These are phyloP conservation scores for Melinaea menophilus DNA, from an alignment of 2,888 invertebrate genomes.

Conservation along the genomic window DNA sequence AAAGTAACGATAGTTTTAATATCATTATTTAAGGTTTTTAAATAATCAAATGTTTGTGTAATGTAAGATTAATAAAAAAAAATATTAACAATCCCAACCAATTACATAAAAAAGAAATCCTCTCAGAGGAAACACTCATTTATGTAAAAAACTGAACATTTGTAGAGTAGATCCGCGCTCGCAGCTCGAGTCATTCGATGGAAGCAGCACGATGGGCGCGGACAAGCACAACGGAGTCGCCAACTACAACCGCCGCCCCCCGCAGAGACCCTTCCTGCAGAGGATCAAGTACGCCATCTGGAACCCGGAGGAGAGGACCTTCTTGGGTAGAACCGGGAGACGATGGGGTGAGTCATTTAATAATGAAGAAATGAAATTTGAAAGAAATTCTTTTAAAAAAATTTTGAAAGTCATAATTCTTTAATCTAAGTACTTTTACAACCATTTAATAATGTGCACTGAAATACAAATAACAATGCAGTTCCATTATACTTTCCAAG, in stretches of 20 bases:
- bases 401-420: no score
- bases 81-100: no score
- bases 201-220: slow-evolving; percentile 58
- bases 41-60: no score
- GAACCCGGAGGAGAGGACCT: slow-evolving; percentile 78
- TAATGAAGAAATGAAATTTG: neutral
- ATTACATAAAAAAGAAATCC: neutral
- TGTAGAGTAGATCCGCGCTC: slow-evolving; percentile 10
- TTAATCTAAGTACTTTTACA: no score
- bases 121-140: neutral
- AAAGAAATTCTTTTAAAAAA: no score
- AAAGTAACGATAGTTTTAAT: no score
- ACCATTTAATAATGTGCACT: no score
- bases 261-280: slow-evolving; percentile 60
- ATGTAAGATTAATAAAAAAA: no score
- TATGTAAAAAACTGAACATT: neutral
- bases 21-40: no score
- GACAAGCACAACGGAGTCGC: slow-evolving; percentile 65
- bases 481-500: no score
- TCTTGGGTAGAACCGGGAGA: slow-evolving; percentile 78
- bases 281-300: slow-evolving; percentile 73
- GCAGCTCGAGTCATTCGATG: slow-evolving; percentile 10
- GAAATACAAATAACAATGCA: no score
- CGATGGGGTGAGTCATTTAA: slow-evolving; percentile 81
- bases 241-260: slow-evolving; percentile 62